Percentiles rank a stretch among this genome's conserved stretches.
These are phyloP conservation scores for Rhinoptilus africanus DNA, from an alignment of 2,113 vertebrate species.

Conservation along the genomic window DNA sequence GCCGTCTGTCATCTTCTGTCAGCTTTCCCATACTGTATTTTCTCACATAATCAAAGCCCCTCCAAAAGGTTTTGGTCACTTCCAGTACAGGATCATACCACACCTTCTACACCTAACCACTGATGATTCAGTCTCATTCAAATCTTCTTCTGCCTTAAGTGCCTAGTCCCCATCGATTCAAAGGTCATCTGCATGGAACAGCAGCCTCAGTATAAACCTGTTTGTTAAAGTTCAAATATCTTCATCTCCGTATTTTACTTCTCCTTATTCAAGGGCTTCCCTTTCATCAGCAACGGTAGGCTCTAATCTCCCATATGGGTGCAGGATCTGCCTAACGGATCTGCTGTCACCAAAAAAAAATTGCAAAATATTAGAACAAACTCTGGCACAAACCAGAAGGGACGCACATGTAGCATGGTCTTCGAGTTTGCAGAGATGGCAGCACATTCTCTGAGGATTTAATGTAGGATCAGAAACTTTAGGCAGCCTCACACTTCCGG, in stretches of 20 bases:
- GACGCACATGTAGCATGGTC: not conserved
- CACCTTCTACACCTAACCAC: not conserved
- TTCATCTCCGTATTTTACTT: not conserved
- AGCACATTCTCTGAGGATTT: not conserved
- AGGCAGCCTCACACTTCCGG: not conserved
- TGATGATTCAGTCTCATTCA: not conserved
- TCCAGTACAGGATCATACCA: not conserved
- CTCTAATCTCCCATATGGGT: not conserved
- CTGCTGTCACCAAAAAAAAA: not conserved
- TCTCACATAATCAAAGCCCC: not conserved
- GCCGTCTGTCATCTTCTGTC: rapidly evolving
- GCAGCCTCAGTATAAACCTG: not conserved
- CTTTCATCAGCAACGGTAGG: not conserved
- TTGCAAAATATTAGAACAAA: not conserved
- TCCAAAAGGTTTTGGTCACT: not conserved
- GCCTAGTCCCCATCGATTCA: rapidly evolving
- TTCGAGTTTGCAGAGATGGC: not conserved
- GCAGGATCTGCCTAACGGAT: not conserved
- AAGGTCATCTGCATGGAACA: not conserved
- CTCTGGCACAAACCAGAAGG: not conserved
- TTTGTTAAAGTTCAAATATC: not conserved
- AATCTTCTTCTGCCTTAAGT: not conserved
- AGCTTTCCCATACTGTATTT: not conserved
- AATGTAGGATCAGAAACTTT: not conserved
- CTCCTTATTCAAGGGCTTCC: not conserved